These are phyloP conservation scores for Botrylloides violaceus DNA, from an alignment of 23 tunicate species.

Conservation along the genomic window DNA sequence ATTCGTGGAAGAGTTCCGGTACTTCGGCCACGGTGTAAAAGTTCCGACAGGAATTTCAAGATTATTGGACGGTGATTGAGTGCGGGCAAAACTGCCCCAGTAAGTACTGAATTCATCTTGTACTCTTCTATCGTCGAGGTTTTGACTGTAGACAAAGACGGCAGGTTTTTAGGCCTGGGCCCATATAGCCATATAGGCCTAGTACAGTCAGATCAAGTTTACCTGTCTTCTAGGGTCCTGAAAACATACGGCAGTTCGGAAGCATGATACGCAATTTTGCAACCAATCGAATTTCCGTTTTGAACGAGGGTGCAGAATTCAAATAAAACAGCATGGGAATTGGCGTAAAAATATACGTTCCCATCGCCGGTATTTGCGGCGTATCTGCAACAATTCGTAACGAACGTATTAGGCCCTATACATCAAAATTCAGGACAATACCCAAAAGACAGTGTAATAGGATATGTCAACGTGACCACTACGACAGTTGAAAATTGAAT, in stretches of 20 bases:
- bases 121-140: constrained; percentile 25
- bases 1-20: no score
- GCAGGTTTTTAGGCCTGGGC: no score
- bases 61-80: constrained; percentile 30
- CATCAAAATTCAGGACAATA: no score
- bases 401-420: no score
- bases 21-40: constrained; percentile 38
- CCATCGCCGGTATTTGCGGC: not conserved
- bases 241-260: constrained; percentile 9
- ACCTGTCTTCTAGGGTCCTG: not conserved
- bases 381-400: constrained; percentile 10
- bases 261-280: constrained; percentile 1
- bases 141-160: no score
- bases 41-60: constrained; percentile 17
- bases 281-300: not conserved
- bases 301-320: not conserved
- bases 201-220: no score
- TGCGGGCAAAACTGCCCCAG: constrained; percentile 56
- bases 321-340: not conserved
- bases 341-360: constrained; percentile 7
- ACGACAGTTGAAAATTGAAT: no score
- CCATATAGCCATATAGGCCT: no score
- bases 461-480: no score
- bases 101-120: constrained; percentile 47
- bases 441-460: no score